These are phyloP conservation scores for Meiosimyza decipiens DNA, from an alignment of 2,888 invertebrate genomes.

Conservation along the genomic window DNA sequence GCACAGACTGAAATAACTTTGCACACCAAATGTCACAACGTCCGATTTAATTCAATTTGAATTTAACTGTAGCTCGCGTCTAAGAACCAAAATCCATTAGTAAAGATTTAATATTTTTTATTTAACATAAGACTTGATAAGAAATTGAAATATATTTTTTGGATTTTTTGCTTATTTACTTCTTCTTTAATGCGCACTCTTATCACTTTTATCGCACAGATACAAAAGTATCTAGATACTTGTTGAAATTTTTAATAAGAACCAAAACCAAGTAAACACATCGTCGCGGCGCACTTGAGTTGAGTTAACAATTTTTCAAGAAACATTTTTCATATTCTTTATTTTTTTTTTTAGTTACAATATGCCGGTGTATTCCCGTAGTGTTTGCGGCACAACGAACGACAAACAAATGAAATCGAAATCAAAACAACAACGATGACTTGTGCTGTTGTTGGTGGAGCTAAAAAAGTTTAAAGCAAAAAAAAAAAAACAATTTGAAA, in stretches of 20 bases:
- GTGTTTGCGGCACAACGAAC: conserved; percentile 53
- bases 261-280: not conserved
- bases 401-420: conserved; percentile 54
- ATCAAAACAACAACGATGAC: conserved; percentile 23
- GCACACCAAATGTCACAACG: too few relatives aligned
- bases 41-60: too few relatives aligned
- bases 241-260: too few relatives aligned
- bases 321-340: not conserved
- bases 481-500: conserved; percentile 9
- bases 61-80: too few relatives aligned
- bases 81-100: too few relatives aligned
- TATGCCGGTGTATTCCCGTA: not conserved
- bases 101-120: too few relatives aligned
- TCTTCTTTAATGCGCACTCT: not conserved
- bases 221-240: conserved; percentile 10
- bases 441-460: not conserved
- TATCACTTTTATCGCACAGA: conserved; percentile 9
- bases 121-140: too few relatives aligned
- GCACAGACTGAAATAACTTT: too few relatives aligned
- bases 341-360: not conserved
- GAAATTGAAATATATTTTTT: too few relatives aligned
- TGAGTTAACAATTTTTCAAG: not conserved
- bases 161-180: too few relatives aligned
- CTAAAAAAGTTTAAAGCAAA: not conserved
- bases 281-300: not conserved